A percentile compares a stretch with the other conserved stretches of the same genome.
Conservation (phyloP, 1,140 invertebrate species). For the Pinna nobilis region DNA sequence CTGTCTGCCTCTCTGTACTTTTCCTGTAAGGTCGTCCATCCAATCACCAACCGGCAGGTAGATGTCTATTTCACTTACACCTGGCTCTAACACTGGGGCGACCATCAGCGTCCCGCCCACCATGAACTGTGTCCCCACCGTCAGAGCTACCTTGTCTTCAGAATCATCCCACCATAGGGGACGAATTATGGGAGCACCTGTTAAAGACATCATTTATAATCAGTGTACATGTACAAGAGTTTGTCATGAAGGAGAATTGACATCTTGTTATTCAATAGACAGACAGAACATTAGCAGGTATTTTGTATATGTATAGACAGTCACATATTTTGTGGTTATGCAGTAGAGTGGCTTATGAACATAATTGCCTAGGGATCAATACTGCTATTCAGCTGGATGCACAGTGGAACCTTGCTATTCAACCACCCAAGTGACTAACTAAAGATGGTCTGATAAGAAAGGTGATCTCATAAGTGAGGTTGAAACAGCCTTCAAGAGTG, state of each 20-base stretch:
- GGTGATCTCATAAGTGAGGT: too few species aligned
- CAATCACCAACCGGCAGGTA: constrained; percentile 76
- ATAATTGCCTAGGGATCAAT: too few species aligned
- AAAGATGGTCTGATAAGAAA: too few species aligned
- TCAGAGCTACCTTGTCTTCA: constrained; percentile 85
- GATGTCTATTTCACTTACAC: constrained; percentile 80
- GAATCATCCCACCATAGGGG: constrained; percentile 96
- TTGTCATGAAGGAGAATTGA: too few species aligned
- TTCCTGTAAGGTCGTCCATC: constrained; percentile 46
- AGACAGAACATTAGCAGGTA: too few species aligned
- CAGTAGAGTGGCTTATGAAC: too few species aligned
- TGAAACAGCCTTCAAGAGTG: too few species aligned
- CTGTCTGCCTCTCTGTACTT: constrained; percentile 45
- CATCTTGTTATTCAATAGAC: too few species aligned
- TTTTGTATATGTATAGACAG: too few species aligned
- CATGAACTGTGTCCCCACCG: constrained; percentile 88
- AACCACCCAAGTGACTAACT: too few species aligned
- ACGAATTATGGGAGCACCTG: constrained; percentile 78
- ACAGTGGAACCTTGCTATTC: too few species aligned
- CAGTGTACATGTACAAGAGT: background rate
- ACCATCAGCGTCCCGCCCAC: constrained; percentile 88
- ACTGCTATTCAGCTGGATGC: too few species aligned
- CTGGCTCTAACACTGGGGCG: constrained; percentile 86
- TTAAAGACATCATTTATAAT: constrained; percentile 7
- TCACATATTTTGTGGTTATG: background rate